Evolutionary conservation across 1,140 invertebrate species (phyloP).

Genomic region (Cryptotermes secundus): DNA sequence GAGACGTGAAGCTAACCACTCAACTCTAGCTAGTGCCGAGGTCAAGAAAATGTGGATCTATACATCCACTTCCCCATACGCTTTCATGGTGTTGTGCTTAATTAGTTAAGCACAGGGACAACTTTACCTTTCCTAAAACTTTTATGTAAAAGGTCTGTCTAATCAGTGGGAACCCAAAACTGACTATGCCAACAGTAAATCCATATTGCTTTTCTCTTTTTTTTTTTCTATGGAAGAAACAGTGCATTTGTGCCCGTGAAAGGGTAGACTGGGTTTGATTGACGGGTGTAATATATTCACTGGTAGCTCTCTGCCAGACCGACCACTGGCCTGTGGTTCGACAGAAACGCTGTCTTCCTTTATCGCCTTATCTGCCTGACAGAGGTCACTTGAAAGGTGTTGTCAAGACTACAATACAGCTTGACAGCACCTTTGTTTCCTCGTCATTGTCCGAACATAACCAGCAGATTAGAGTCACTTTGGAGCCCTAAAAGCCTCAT

Average conservation of each 20-base stretch:
- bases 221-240: too few species aligned
- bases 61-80: too few species aligned
- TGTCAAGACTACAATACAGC: neutral
- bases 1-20: too few species aligned
- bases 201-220: too few species aligned
- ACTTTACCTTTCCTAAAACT: too few species aligned
- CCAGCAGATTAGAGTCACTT: neutral
- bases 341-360: neutral
- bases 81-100: too few species aligned
- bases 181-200: too few species aligned
- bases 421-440: neutral
- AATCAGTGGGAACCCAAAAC: too few species aligned
- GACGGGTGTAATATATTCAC: neutral
- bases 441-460: neutral
- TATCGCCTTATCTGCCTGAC: neutral
- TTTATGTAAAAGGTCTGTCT: too few species aligned
- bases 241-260: neutral
- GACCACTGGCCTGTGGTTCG: neutral
- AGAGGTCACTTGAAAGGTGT: slow-evolving; percentile 18
- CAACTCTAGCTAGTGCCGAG: too few species aligned
- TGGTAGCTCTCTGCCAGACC: neutral
- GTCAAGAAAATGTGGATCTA: too few species aligned
- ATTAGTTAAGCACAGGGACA: too few species aligned
- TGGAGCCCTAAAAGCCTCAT: neutral
- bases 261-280: neutral